These are phyloP conservation scores for Pseudotriccus pelzelni DNA, from an alignment of 2,797 vertebrate species.

Conservation along the genomic window DNA sequence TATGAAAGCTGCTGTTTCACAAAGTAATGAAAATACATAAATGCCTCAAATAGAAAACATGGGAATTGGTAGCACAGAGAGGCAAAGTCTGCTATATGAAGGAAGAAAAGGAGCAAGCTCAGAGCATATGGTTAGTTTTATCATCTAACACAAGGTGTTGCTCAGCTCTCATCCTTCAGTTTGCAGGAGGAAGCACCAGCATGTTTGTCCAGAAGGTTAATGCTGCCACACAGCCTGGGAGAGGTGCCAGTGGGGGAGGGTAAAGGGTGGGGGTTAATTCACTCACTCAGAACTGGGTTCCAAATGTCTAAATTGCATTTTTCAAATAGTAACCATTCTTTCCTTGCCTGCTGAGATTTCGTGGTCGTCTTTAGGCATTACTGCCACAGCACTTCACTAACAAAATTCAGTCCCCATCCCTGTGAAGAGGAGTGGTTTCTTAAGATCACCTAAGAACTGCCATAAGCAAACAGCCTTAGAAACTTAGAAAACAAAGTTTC, in stretches of 20 bases:
- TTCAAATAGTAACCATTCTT: neutral
- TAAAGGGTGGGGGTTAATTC: neutral
- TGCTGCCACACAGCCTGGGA: neutral
- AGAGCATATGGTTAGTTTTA: neutral
- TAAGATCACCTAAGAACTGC: neutral
- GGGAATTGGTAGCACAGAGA: neutral
- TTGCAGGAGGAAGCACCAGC: neutral
- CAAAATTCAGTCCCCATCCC: neutral
- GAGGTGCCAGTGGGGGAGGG: neutral
- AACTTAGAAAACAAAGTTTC: neutral
- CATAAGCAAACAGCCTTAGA: neutral
- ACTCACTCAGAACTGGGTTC: neutral
- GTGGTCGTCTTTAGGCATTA: neutral
- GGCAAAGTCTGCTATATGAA: neutral
- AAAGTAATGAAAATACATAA: neutral
- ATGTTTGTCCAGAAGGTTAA: neutral
- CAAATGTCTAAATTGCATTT: neutral
- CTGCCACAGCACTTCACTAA: neutral
- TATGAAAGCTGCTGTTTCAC: neutral
- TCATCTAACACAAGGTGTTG: constrained; percentile 29
- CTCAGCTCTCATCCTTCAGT: constrained; percentile 34
- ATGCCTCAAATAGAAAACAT: neutral
- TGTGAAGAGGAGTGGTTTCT: neutral
- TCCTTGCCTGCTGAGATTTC: neutral
- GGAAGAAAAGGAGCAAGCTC: neutral